Evolutionary conservation across 2,888 invertebrate species (phyloP), one percentile per base, ranked within the genome.

Genomic region (Mythimna ferrago): DNA sequence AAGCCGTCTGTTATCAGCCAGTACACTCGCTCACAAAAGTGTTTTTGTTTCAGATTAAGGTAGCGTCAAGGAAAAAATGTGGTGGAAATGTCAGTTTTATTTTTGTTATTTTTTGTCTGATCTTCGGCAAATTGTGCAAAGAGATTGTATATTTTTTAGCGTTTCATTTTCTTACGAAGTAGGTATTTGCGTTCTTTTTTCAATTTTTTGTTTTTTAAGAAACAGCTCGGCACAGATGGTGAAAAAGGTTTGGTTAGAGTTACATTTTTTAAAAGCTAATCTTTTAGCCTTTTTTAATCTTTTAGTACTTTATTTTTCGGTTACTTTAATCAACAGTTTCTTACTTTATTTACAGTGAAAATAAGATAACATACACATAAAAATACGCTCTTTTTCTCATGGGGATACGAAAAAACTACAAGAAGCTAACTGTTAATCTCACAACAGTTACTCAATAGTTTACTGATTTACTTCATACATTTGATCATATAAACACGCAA

Each of bases 1-100:
- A 85, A 83, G 86, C 73, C 53, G 51, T 26, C 32, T 10, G 61
- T 80, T 83, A 83, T 83, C 86, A 68, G 57, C 44, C 32, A 32
- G 72, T 81, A 83, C 66, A 2, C 56, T 76, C 58, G 53, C 64
- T 21, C 16, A 62, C 69, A 72, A 69, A 60, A 66, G 67, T 64
- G 64, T 61, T 72, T 74, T 72, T 53, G 63, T 83, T 66, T 58
- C n/a, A 68, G 65, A 78, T 81, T 53, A 63, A 38, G n/a, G 16
- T 56, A n/a, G n/a, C 14, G 14, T 56, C 10, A 1, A 38, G 66
- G 41, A 19, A 61, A 73, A 32, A 65, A 35, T 38, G 3, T 5
- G 6, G 35, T 11, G 48, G 9, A 58, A 63, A 44, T 44, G 44
- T 57, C 21, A 11, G 5, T 44, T 72, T 63, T 38, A 14, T 38